Base-by-base conservation (phyloP, 2,797 vertebrate genomes). In the Novumbra hubbsi region DNA sequence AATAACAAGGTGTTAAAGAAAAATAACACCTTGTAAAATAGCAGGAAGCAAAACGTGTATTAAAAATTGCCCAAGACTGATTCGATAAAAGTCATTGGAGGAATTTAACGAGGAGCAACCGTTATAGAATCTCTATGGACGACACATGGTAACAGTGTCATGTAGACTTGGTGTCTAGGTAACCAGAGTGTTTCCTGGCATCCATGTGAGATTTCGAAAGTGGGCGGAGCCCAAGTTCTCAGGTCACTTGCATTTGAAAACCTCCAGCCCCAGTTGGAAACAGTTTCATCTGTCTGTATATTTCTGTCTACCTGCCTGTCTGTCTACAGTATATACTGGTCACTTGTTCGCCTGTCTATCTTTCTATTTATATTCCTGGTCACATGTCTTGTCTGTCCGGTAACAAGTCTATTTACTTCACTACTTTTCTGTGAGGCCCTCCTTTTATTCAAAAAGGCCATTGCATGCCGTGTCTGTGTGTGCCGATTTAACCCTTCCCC, bases 151-250 rank as follows among this genome's bases (percentile, higher is more conserved):
- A 60, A 60, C 21, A 24, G 21, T 60, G 55, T 24, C 24, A 60
- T 60, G 9, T 24, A 60, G n/a, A 60, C 55, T 60, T 21, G 21
- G 21, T 60, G 11, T 60, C 55, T 60, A 60, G 55, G 55, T 60
- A 60, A 60, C 55, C 55, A 60, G 21, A 60, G 55, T 24, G 55
- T n/a, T 27, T 88, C 81, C 32, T 75, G 73, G 74, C 65, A 77
- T 3, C 55, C 55, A 60, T 21, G 9, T 11, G 12, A 60, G 55
- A 60, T 21, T 24, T 24, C 5, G 4, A 60, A 60, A 60, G 55
- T 60, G 55, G 21, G 55, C 21, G 55, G 21, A 60, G 55, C 21
- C 21, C 55, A n/a, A 60, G 21, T 27, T 60, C 24, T 60, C 21
- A 24, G 21, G 11, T 60, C 55, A 12, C 41, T 7, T 60, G 55